phyloP scores from a whole-genome alignment of 2,113 vertebrate genomes.

The Corvus cornix region DNA sequence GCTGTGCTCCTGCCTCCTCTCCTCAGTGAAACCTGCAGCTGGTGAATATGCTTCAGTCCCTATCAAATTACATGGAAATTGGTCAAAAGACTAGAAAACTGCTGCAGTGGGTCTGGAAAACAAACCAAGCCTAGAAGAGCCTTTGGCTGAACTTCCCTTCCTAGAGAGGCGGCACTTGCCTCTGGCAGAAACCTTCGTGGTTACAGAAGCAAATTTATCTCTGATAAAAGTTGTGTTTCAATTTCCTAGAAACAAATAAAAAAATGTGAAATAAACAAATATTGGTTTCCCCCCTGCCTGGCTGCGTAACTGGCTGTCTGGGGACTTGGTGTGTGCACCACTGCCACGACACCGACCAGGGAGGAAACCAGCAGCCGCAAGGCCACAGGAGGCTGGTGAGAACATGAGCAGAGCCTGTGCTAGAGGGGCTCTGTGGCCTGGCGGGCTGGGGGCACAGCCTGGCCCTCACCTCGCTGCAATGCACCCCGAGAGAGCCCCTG shows the following conservation, averaged over 20 bases:
- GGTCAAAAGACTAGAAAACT: not conserved
- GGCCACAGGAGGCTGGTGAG: not conserved
- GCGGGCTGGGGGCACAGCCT: accelerated
- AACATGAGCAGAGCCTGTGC: accelerated
- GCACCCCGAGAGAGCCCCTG: accelerated
- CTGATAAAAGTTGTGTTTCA: not conserved
- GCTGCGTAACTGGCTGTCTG: accelerated
- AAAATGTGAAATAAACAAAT: not conserved
- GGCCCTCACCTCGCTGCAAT: accelerated
- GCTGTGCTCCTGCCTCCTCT: not conserved
- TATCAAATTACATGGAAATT: not conserved
- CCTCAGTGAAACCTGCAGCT: not conserved
- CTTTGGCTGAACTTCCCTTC: not conserved
- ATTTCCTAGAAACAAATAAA: not conserved
- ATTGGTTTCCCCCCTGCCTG: accelerated
- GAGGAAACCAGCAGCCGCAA: not conserved
- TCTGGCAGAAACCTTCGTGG: not conserved
- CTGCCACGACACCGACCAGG: accelerated
- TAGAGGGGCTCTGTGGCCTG: accelerated
- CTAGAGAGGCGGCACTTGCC: not conserved
- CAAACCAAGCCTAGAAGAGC: not conserved
- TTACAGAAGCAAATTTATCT: not conserved
- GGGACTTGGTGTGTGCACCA: not conserved
- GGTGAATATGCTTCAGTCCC: not conserved
- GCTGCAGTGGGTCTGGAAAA: not conserved